These are phyloP conservation scores for Dipodomys stephensi DNA, from an alignment of 2,113 vertebrate genomes.

Conservation along the genomic window DNA sequence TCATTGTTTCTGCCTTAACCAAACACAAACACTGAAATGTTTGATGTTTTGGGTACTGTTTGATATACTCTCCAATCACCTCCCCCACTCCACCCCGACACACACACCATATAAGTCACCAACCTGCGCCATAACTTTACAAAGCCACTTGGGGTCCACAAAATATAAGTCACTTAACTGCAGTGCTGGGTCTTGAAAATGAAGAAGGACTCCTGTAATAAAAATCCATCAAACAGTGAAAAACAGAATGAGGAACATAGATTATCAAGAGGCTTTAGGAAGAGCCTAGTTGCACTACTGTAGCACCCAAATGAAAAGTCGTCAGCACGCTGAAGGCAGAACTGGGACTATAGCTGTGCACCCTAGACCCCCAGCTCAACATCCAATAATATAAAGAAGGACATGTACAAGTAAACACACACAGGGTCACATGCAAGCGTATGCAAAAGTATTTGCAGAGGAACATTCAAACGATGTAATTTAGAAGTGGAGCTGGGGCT, in stretches of 20 bases:
- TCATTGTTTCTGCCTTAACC: neutral
- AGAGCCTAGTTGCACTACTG: neutral
- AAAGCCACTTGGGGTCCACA: conserved; percentile 97
- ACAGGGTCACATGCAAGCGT: too few species aligned
- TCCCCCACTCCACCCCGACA: neutral
- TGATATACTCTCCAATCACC: neutral
- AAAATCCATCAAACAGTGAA: conserved; percentile 26
- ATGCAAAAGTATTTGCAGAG: too few species aligned
- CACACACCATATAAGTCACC: conserved; percentile 46
- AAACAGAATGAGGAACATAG: neutral
- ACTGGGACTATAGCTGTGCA: neutral
- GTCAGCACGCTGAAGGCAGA: neutral
- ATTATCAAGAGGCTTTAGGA: neutral
- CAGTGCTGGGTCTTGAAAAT: conserved; percentile 97
- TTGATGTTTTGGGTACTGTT: neutral
- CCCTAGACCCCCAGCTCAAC: neutral
- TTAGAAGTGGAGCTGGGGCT: too few species aligned
- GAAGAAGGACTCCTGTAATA: conserved; percentile 93
- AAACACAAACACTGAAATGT: neutral
- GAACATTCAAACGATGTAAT: too few species aligned
- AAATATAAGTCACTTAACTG: conserved; percentile 96
- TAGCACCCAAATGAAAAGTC: neutral
- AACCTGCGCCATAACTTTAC: conserved; percentile 97
- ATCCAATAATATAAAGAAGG: neutral
- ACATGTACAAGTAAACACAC: neutral